Conservation (phyloP, 1,140 invertebrate genomes). For the Eufriesea mexicana region DNA sequence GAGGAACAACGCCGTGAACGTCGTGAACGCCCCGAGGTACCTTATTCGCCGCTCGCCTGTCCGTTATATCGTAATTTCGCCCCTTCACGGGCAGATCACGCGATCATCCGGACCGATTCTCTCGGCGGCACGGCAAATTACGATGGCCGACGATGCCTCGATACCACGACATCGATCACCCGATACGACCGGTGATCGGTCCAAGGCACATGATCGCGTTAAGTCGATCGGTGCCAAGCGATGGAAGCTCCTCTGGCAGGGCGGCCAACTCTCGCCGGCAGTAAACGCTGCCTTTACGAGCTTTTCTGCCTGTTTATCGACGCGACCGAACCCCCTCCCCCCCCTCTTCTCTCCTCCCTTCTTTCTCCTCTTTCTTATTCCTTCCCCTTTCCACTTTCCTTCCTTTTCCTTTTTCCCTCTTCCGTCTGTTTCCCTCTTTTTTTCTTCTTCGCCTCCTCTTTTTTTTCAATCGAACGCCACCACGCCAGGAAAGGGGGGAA, state of each 20-base stretch:
- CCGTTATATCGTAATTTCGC: slow-evolving; percentile 39
- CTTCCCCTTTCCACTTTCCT: slow-evolving; percentile 6
- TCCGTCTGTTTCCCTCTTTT: background rate
- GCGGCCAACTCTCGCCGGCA: slow-evolving; percentile 61
- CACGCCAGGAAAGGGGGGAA: slow-evolving; percentile 10
- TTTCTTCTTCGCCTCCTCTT: background rate
- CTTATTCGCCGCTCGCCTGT: slow-evolving; percentile 24
- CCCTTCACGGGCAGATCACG: slow-evolving; percentile 9
- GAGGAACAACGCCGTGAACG: no score
- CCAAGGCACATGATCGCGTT: slow-evolving; percentile 56
- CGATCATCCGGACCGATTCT: slow-evolving; percentile 57
- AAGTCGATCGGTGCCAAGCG: slow-evolving; percentile 44
- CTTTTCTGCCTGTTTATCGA: slow-evolving; percentile 72
- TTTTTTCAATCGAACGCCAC: slow-evolving; percentile 57
- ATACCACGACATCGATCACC: slow-evolving; percentile 78
- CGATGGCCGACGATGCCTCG: slow-evolving; percentile 76
- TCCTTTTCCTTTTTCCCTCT: slow-evolving; percentile 17
- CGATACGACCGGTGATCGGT: slow-evolving; percentile 50
- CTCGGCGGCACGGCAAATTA: slow-evolving; percentile 59
- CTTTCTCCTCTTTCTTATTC: background rate
- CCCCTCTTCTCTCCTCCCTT: slow-evolving; percentile 15
- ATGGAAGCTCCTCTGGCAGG: slow-evolving; percentile 66
- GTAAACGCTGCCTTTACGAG: slow-evolving; percentile 78
- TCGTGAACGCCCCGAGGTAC: slow-evolving; percentile 16
- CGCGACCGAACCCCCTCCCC: slow-evolving; percentile 22